phyloP scores from a whole-genome alignment of 2,113 vertebrate genomes.

The Planiliza haematocheilus region DNA sequence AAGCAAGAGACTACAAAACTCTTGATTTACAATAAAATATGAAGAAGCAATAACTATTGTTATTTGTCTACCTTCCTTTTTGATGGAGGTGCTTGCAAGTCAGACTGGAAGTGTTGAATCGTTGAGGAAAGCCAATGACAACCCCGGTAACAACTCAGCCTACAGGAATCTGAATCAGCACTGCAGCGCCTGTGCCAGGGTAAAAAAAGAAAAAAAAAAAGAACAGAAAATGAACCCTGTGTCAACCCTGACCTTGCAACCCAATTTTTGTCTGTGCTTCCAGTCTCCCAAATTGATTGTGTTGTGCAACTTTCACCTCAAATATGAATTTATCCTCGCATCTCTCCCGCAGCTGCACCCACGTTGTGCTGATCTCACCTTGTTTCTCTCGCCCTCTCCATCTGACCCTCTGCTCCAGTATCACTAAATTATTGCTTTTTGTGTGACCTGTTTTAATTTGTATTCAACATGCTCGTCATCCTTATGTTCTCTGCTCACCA shows the following conservation, averaged over 20 bases:
- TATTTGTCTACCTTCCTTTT: conserved; percentile 58
- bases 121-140: conserved; percentile 76
- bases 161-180: conserved; percentile 80
- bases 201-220: conserved; percentile 76
- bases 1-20: not conserved
- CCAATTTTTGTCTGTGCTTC: conserved; percentile 47
- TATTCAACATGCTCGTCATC: not conserved
- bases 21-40: conserved; percentile 7
- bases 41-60: conserved; percentile 14
- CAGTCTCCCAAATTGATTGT: conserved; percentile 49
- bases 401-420: conserved; percentile 27
- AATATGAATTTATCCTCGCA: conserved; percentile 44
- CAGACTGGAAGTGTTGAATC: conserved; percentile 79
- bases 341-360: conserved; percentile 43
- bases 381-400: not conserved
- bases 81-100: conserved; percentile 69
- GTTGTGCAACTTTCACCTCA: conserved; percentile 42
- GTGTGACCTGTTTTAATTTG: conserved; percentile 32
- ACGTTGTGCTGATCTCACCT: conserved; percentile 26
- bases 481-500: not conserved
- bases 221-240: conserved; percentile 56
- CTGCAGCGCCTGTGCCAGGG: conserved; percentile 83
- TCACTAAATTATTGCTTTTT: conserved; percentile 10
- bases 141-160: conserved; percentile 73
- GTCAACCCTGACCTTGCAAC: conserved; percentile 68